Conservation (phyloP, 2,113 vertebrate genomes). For the Microcebus lehilahytsara region DNA sequence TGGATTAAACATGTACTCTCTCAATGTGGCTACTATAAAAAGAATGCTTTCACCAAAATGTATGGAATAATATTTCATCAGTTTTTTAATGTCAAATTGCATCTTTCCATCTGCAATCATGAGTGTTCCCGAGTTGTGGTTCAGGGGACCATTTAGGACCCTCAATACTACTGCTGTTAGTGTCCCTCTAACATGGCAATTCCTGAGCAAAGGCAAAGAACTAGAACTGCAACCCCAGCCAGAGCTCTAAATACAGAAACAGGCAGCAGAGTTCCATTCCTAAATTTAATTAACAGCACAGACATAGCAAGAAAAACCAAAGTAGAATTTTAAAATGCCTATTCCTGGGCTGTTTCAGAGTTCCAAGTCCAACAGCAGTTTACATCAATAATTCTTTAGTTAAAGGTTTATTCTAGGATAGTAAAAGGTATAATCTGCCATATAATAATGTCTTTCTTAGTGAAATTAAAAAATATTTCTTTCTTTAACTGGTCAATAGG, state of each 20-base stretch:
- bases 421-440: neutral
- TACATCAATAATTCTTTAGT: neutral
- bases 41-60: neutral
- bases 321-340: neutral
- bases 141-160: neutral
- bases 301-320: slow-evolving; percentile 4
- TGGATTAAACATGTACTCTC: neutral
- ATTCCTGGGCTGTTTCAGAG: neutral
- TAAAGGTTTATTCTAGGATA: neutral
- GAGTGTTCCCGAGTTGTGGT: neutral
- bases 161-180: neutral
- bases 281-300: slow-evolving; percentile 1
- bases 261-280: neutral
- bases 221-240: neutral
- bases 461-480: neutral
- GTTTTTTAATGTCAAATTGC: neutral
- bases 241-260: neutral
- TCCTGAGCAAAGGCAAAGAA: neutral
- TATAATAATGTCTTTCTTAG: neutral
- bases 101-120: neutral
- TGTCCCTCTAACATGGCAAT: neutral
- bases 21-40: neutral
- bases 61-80: neutral
- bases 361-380: neutral
- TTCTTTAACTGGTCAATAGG: neutral